A percentile compares a stretch with the other conserved stretches of the same genome.
Evolutionary conservation across 2,888 invertebrate species (phyloP).

Genomic region (Gnatocerus cornutus): DNA sequence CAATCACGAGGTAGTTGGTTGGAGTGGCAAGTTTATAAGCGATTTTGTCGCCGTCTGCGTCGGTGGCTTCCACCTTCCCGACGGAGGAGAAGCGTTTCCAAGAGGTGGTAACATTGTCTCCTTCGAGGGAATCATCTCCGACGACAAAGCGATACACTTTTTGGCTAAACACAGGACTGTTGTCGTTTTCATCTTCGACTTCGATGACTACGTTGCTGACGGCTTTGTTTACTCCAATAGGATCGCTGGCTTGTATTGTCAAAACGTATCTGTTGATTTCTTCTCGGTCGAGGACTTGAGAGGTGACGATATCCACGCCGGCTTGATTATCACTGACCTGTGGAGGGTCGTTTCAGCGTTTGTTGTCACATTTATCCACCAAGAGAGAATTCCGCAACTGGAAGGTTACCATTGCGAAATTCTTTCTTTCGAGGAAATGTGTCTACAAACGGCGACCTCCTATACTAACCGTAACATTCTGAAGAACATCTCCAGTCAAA

Average conservation of each 20-base stretch:
- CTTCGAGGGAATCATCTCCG: conserved; percentile 76
- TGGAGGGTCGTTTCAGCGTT: conserved; percentile 1
- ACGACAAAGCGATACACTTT: conserved; percentile 85
- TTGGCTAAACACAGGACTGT: conserved; percentile 88
- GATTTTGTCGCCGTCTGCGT: conserved; percentile 94
- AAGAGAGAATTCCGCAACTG: neutral
- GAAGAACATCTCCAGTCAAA: conserved; percentile 69
- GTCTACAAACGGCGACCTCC: neutral
- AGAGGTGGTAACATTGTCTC: conserved; percentile 77
- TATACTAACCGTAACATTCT: conserved; percentile 70
- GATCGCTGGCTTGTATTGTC: conserved; percentile 86
- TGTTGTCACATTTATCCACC: neutral
- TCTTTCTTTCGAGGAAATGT: neutral
- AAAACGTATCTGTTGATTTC: conserved; percentile 81
- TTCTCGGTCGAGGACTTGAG: conserved; percentile 86
- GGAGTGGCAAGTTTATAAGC: conserved; percentile 88
- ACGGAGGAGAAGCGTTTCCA: conserved; percentile 89
- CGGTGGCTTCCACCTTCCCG: conserved; percentile 89
- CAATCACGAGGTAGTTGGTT: conserved; percentile 88
- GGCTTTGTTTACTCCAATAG: conserved; percentile 86
- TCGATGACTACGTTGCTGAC: conserved; percentile 84
- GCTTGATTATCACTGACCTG: conserved; percentile 70
- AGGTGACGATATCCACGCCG: conserved; percentile 84
- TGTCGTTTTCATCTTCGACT: conserved; percentile 93
- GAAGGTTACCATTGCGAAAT: neutral